Conservation (phyloP, 1,140 invertebrate species). For the Caenorhabditis brenneri region DNA sequence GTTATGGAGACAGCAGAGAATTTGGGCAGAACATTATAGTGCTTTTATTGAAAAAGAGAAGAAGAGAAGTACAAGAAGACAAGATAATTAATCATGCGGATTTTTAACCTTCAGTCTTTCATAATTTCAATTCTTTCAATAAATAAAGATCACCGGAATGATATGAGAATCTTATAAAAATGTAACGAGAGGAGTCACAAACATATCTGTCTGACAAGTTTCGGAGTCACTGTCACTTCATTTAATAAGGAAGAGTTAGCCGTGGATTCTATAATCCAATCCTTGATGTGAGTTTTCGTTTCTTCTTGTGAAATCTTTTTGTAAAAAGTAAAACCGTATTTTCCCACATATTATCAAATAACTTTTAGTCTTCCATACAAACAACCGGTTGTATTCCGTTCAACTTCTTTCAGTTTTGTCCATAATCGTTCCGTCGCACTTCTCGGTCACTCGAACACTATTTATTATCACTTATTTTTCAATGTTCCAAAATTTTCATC, state of each 20-base stretch:
- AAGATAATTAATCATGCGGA: not conserved
- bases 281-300: no score
- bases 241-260: no score
- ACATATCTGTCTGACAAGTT: no score
- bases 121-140: not conserved
- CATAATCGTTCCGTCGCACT: not conserved
- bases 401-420: not conserved
- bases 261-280: no score
- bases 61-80: not conserved
- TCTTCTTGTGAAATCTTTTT: no score
- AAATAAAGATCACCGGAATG: no score
- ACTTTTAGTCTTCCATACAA: not conserved
- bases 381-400: not conserved
- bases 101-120: not conserved
- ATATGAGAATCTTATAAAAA: no score
- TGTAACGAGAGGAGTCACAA: no score
- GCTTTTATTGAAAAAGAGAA: conserved; percentile 61
- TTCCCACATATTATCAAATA: no score
- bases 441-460: not conserved
- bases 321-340: no score
- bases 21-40: conserved; percentile 66
- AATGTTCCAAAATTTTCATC: not conserved
- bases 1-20: conserved; percentile 65
- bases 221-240: no score
- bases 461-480: not conserved